Percentiles rank a stretch among this genome's conserved stretches.
phyloP scores from a whole-genome alignment of 1,140 invertebrate genomes.

The Stenopsyche tienmushanensis region DNA sequence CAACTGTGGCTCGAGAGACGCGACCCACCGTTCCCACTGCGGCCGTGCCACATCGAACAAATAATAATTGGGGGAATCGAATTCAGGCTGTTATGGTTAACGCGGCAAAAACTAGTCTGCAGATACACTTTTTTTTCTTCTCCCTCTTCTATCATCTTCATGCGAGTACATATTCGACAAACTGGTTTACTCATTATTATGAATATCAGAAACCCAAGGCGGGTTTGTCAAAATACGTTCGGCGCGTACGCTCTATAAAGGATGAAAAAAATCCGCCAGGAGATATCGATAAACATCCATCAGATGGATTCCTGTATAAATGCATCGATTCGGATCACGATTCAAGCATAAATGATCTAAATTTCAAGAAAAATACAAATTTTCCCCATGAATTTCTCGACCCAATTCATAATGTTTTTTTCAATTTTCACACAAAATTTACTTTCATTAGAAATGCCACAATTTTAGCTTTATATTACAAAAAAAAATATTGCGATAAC shows the following conservation, averaged over 20 bases:
- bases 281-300: no score
- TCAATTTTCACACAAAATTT: no score
- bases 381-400: no score
- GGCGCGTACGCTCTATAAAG: not conserved
- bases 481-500: no score
- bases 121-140: conserved; percentile 8
- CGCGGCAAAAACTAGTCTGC: conserved; percentile 26
- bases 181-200: conserved; percentile 27
- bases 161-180: conserved; percentile 2
- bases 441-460: no score
- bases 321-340: no score
- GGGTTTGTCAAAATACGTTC: conserved; percentile 21
- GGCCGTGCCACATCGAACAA: conserved; percentile 14
- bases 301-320: no score
- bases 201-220: conserved; percentile 21
- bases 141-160: not conserved
- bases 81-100: conserved; percentile 29
- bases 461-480: no score
- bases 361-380: no score
- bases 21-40: conserved; percentile 12
- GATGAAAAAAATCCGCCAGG: no score
- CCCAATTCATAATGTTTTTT: no score
- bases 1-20: not conserved
- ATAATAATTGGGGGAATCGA: conserved; percentile 32
- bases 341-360: no score